Evolutionary conservation across 2,113 vertebrate species (phyloP), one percentile per base, ranked within the genome.

Genomic region (Cyphomyrus discorhynchus): DNA sequence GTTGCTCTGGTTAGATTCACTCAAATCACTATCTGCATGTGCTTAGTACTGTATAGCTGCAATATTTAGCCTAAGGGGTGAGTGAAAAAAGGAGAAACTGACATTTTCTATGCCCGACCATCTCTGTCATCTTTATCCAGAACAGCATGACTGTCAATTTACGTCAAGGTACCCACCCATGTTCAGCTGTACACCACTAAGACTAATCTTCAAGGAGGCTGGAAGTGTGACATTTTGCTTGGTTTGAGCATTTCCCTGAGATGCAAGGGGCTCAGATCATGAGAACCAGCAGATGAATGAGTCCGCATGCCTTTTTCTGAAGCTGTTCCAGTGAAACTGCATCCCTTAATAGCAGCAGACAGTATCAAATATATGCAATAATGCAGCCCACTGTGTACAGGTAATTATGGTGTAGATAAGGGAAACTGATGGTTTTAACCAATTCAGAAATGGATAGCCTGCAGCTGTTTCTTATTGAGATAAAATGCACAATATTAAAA

Each of bases 381-480:
- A 35, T 80, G 39, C 74, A 42, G 8, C 53, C 86, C 15, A 62
- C 10, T 19, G 24, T 50, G 66, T 27, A 17, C n/a, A 35, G 42
- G 31, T 77, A 77, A 88, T 77, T 88, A 49, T 88, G 66, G 8
- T 88, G 5, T 21, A 77, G 46, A 70, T 47, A 45, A 49, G 45
- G 66, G n/a, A 77, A 49, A 77, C 13, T 47, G 24, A 15, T 35
- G 88, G 7, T 77, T 88, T 56, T 53, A 87, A 87, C 85, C 50
- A 87, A 52, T 17, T 56, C 4, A 13, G 15, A 49, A 87, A 52
- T 56, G n/a, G 15, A 56, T 87, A 87, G 50, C 85, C 50, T 6
- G 27, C 85, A 56, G 50, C 85, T 87, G 85, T 52, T 87, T 27
- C 31, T 49, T 53, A 87, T 53, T 87, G 49, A 87, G 49, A 87